Conservation (phyloP, 1,140 invertebrate genomes). For the Tetramorium parvispinum region DNA sequence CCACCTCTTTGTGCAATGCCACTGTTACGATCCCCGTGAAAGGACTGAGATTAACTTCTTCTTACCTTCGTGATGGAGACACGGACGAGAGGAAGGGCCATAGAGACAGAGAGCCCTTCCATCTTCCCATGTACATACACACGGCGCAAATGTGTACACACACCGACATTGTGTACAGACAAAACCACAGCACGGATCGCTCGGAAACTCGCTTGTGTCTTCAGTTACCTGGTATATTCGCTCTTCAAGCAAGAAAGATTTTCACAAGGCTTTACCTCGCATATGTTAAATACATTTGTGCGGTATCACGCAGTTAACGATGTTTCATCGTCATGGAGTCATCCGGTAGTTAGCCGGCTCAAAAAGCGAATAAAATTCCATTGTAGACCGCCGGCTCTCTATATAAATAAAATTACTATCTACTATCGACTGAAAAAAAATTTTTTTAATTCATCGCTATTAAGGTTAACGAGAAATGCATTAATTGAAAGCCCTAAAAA, state of each 20-base stretch:
- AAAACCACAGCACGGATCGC: conserved; percentile 47
- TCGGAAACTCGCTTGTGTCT: conserved; percentile 45
- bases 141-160: conserved; percentile 26
- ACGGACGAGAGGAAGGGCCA: conserved; percentile 20
- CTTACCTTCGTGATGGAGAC: conserved; percentile 53
- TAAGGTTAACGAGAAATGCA: background rate
- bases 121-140: conserved; percentile 24
- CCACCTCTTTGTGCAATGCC: conserved; percentile 56
- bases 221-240: conserved; percentile 46
- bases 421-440: background rate
- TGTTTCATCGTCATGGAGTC: conserved; percentile 28
- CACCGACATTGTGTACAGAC: conserved; percentile 35
- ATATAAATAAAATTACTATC: background rate
- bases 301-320: conserved; percentile 44
- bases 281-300: conserved; percentile 59
- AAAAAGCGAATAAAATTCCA: background rate
- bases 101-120: conserved; percentile 5
- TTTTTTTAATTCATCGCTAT: background rate
- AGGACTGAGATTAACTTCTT: conserved; percentile 73
- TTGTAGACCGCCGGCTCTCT: background rate
- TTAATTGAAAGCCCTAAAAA: background rate
- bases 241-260: conserved; percentile 44
- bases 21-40: conserved; percentile 31
- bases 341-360: background rate
- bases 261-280: conserved; percentile 45